Conservation (phyloP, 2,113 vertebrate genomes). For the Columbina picui region DNA sequence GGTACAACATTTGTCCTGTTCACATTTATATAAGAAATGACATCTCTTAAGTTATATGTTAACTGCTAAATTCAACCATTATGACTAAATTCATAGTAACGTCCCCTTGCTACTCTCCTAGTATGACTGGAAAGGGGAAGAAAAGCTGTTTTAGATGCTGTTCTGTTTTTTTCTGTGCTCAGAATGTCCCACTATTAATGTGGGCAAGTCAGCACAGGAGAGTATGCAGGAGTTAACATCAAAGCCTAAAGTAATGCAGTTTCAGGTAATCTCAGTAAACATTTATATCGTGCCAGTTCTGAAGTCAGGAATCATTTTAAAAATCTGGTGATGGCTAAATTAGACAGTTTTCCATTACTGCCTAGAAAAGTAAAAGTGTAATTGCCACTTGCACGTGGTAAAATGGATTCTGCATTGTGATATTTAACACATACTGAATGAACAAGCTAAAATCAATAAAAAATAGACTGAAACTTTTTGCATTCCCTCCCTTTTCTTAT, state of each 20-base stretch:
- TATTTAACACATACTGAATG: constrained; percentile 50
- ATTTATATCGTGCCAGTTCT: constrained; percentile 10
- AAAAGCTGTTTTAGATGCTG: neutral
- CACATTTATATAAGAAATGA: neutral
- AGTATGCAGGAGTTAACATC: neutral
- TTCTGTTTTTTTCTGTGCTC: neutral
- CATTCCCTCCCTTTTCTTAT: constrained; percentile 1
- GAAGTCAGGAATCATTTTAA: constrained; percentile 19
- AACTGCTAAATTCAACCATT: neutral
- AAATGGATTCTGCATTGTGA: constrained; percentile 22
- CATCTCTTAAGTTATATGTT: neutral
- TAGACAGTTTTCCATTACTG: constrained; percentile 36
- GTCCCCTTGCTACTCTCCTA: neutral
- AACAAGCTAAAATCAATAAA: constrained; percentile 32
- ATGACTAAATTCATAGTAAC: neutral
- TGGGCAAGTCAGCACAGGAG: neutral
- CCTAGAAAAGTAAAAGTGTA: constrained; percentile 23
- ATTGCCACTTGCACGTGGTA: constrained; percentile 29
- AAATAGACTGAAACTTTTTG: constrained; percentile 1
- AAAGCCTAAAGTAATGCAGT: constrained; percentile 6
- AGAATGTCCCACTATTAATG: neutral
- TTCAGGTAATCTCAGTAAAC: constrained; percentile 25
- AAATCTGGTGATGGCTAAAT: constrained; percentile 39
- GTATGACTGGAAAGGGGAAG: neutral
- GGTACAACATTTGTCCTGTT: neutral